Evolutionary conservation across 2,113 vertebrate genomes (phyloP), one percentile per base, ranked within the genome.

Genomic region (Lonchura striata): DNA sequence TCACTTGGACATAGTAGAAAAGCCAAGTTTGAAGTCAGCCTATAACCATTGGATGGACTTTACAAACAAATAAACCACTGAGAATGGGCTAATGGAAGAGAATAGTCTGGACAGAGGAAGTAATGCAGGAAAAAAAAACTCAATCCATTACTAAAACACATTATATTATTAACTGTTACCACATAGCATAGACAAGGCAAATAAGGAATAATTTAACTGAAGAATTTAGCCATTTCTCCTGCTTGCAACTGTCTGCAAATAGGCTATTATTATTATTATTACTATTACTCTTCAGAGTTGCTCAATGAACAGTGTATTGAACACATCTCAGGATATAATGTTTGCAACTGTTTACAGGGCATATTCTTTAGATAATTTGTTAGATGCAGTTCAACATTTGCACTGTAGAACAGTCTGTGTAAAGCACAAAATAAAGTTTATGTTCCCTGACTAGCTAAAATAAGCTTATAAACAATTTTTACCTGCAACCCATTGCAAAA

Each of bases 171-270:
- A 94, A 96, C 90, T 90, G 65, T 88, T 95, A 82, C 90, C 85
- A 75, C 93, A 81, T 11, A 86, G 84, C 52, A 94, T 88, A 42
- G 93, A 95, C 87, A 78, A 83, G 64, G 90, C 90, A 96, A 93
- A 96, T 88, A 93, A 92, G 88, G 82, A 94, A 78, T 94, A 94
- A 96, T 97, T 95, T 94, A 93, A 90, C 69, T 75, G 76, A 88
- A 93, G 53, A 80, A 96, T 96, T 95, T 92, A 96, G 88, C 64
- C 30, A 78, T 93, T 96, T 96, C 77, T 97, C 25, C 76, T 90
- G 52, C 69, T 94, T 90, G 82, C 69, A 70, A 96, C 75, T 79
- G 69, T 94, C 93, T 94, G 72, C 76, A 96, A 96, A 95, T 82
- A 96, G 82, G 88, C 23, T 86, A 89, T 94, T 90, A 91, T 95